Evolutionary conservation across 2,888 invertebrate genomes (phyloP).

Genomic region (Zygogramma bicolorata): DNA sequence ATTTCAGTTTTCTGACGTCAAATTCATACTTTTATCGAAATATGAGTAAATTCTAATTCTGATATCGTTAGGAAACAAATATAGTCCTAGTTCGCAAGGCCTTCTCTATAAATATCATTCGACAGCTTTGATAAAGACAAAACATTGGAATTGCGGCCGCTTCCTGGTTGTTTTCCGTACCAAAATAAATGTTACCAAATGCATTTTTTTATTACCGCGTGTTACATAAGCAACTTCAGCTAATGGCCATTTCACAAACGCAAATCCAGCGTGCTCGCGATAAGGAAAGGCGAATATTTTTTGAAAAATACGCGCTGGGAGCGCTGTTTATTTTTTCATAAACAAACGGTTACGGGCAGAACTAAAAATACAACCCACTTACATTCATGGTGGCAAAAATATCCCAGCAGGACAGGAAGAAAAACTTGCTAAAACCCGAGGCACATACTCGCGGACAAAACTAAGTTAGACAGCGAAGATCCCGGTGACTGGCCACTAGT

Average conservation of each 20-base stretch:
- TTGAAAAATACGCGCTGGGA: constrained; percentile 8
- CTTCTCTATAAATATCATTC: not conserved
- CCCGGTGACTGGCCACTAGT: constrained; percentile 51
- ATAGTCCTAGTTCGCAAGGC: not conserved
- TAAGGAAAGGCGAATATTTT: constrained; percentile 1
- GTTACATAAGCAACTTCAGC: not conserved
- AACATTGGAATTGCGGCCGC: not conserved
- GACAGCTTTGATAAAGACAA: not conserved
- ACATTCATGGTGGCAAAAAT: constrained; percentile 53
- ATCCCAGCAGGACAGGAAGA: constrained; percentile 35
- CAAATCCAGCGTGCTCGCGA: not conserved
- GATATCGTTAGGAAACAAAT: not conserved
- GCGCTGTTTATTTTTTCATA: constrained; percentile 21
- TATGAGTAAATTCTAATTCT: not conserved
- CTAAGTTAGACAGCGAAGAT: constrained; percentile 47
- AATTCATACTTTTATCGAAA: not conserved
- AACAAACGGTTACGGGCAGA: constrained; percentile 13
- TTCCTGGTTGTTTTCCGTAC: not conserved
- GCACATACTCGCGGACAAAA: constrained; percentile 57
- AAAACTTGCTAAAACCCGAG: constrained; percentile 45
- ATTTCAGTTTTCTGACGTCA: not conserved
- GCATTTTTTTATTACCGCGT: not conserved
- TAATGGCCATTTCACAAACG: not conserved
- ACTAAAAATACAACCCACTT: constrained; percentile 47
- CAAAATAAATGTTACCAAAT: not conserved